phyloP scores from a whole-genome alignment of 2,113 vertebrate genomes.

The Cacatua alba region DNA sequence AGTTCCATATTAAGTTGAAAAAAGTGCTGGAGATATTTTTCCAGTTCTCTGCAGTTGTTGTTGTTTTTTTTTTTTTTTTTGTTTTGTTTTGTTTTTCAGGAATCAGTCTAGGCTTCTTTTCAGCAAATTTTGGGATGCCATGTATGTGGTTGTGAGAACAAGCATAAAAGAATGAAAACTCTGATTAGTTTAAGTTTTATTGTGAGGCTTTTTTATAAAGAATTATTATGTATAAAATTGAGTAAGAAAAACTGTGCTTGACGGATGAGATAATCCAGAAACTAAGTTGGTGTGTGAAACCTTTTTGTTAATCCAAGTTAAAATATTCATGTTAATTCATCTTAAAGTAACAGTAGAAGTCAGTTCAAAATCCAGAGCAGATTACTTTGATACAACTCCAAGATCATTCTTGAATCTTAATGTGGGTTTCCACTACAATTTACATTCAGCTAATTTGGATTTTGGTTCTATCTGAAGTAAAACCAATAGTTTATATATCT shows the following conservation, averaged over 20 bases:
- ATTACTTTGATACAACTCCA: neutral
- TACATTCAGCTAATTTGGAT: neutral
- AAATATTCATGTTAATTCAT: neutral
- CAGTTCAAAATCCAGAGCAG: neutral
- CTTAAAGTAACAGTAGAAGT: neutral
- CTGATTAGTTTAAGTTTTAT: neutral
- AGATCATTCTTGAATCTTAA: neutral
- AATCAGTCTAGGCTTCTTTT: neutral
- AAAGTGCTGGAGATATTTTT: neutral
- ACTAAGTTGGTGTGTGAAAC: neutral
- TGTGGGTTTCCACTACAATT: neutral
- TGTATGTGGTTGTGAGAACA: neutral
- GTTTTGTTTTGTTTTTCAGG: neutral
- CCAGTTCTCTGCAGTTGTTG: neutral
- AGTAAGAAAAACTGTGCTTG: neutral
- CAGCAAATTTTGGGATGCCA: neutral
- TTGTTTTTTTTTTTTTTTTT: neutral
- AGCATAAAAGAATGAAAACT: neutral
- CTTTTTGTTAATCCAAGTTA: neutral
- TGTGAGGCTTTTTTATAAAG: neutral
- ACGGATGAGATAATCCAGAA: neutral
- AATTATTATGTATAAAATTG: neutral
- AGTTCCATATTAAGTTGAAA: neutral
- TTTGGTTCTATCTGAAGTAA: neutral
- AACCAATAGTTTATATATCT: neutral